A percentile compares a stretch with the other conserved stretches of the same genome.
Evolutionary conservation across 2,113 vertebrate species (phyloP).

Genomic region (Pachycephala philippinensis): DNA sequence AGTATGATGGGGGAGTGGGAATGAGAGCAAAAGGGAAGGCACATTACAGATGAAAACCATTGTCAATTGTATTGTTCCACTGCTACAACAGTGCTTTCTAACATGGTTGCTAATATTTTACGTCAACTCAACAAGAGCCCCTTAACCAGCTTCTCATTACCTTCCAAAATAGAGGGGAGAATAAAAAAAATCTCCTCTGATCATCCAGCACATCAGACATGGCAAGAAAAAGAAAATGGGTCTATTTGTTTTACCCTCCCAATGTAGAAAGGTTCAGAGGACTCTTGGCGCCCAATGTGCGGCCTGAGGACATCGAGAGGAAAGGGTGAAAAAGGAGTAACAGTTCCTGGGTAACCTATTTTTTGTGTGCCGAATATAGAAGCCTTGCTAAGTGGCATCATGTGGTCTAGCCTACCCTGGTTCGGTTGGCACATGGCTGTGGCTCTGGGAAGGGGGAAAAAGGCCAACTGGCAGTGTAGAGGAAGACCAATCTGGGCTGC

Average conservation of each 20-base stretch:
- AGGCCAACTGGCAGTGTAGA: not conserved
- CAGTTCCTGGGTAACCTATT: not conserved
- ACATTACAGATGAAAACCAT: not conserved
- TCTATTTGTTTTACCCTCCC: not conserved
- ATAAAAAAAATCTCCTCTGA: not conserved
- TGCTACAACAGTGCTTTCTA: not conserved
- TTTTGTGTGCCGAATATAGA: not conserved
- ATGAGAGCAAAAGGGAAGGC: not conserved
- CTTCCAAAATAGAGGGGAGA: not conserved
- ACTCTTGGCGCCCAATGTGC: fast-evolving
- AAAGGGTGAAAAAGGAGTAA: not conserved
- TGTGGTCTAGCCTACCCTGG: not conserved
- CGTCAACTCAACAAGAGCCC: not conserved
- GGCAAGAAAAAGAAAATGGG: not conserved
- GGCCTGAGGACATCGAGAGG: not conserved
- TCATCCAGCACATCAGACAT: not conserved
- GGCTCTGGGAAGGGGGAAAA: not conserved
- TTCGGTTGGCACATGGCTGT: not conserved
- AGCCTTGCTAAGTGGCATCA: fast-evolving
- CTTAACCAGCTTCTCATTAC: not conserved
- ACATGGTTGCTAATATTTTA: not conserved
- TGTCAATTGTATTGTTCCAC: not conserved
- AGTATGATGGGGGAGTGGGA: not conserved
- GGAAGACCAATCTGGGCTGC: not conserved
- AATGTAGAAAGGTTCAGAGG: fast-evolving